Conservation (phyloP, 2,888 invertebrate species). For the Trissolcus japonicus region DNA sequence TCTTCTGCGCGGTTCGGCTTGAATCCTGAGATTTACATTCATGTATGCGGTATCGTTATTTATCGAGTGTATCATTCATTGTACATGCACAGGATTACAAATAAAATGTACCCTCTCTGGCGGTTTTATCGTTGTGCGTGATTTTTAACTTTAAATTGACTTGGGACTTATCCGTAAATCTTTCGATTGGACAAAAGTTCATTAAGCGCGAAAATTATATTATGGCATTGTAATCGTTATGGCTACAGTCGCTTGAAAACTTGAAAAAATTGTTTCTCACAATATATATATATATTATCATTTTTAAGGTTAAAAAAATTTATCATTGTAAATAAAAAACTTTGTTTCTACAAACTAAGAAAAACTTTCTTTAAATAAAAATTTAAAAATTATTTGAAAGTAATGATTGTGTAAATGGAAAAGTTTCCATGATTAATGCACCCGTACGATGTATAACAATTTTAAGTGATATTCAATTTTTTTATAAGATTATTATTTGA, state of each 20-base stretch:
- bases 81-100: constrained; percentile 47
- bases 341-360: not conserved
- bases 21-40: constrained; percentile 51
- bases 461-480: constrained; percentile 26
- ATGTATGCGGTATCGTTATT: constrained; percentile 17
- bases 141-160: constrained; percentile 64
- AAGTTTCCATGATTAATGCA: not conserved
- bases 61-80: constrained; percentile 26
- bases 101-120: constrained; percentile 32
- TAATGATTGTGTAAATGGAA: not conserved
- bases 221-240: constrained; percentile 31
- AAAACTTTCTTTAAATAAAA: not conserved
- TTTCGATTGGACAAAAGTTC: constrained; percentile 36
- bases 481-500: constrained; percentile 8
- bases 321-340: not conserved
- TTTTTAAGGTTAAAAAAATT: constrained; percentile 6
- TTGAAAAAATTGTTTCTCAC: constrained; percentile 5
- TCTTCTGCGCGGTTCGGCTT: constrained; percentile 31
- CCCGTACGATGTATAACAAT: constrained; percentile 9
- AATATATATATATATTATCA: constrained; percentile 1
- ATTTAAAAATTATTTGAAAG: not conserved
- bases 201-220: constrained; percentile 45
- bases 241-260: constrained; percentile 17
- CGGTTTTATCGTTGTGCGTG: constrained; percentile 52
- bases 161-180: constrained; percentile 59